Evolutionary conservation across 2,888 invertebrate species (phyloP).

Genomic region (Drosophila cognata): DNA sequence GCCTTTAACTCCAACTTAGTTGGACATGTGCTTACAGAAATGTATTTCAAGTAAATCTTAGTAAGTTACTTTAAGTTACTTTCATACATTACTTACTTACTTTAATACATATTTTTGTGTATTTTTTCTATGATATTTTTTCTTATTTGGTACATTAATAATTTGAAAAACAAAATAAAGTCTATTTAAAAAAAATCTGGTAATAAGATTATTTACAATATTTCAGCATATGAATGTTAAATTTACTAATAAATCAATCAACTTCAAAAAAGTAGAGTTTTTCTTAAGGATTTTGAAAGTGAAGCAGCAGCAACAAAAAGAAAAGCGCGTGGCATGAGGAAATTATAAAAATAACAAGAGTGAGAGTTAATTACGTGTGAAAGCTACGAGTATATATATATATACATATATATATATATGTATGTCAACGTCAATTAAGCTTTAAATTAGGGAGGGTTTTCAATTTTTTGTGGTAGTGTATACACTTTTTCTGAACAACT

Average conservation of each 20-base stretch:
- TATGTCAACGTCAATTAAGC: constrained; percentile 3
- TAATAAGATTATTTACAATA: not conserved
- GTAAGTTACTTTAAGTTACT: not conserved
- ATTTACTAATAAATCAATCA: not conserved
- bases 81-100: no score
- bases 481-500: not conserved
- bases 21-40: not conserved
- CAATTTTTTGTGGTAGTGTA: not conserved
- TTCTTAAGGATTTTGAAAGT: not conserved
- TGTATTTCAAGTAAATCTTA: not conserved
- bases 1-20: not conserved
- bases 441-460: not conserved
- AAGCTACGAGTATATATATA: not conserved
- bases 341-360: not conserved
- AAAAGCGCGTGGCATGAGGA: not conserved
- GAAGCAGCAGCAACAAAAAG: not conserved
- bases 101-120: no score
- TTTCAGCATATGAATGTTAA: not conserved
- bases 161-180: fast-evolving
- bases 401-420: not conserved
- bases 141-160: not conserved
- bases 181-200: not conserved
- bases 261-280: not conserved
- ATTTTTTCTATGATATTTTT: no score
- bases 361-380: not conserved